Base-by-base conservation (phyloP, 1,140 invertebrate genomes). In the Caenorhabditis latens region DNA sequence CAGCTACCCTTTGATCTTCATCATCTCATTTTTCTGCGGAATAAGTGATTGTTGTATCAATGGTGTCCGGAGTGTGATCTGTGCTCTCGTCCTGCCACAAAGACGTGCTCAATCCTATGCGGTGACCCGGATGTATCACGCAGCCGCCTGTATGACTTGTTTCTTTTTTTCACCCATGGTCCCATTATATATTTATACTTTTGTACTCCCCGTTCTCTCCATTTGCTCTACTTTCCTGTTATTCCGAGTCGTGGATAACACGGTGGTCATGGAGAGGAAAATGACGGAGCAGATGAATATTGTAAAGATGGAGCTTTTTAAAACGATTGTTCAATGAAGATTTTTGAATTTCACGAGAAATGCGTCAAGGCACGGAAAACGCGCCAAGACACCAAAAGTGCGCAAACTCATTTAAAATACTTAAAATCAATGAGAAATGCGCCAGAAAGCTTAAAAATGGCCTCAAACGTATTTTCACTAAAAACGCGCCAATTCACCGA, bases 1-100 rank as follows among this genome's bases (percentile, higher is more conserved):
- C 43, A 84, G 71, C 19, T 79, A 79, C 21, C 71, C 71, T 5
- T 11, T 79, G 11, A 50, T 79, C 48, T 79, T 79, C 71, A 32
- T 53, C 8, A 48, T 79, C 21, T n/a, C 46, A 6, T 50, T 79
- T 4, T 50, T 79, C 46, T 50, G 43, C n/a, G 71, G 71, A 79
- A 53, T 79, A 4, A 53, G 71, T 21, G 71, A 79, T 79, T 79
- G 71, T n/a, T 79, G 71, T 53, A 50, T 79, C 6, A 79, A 79
- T n/a, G 42, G 71, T 21, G 43, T 21, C 6, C 4, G 71, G 4
- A 50, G 46, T 53, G 71, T 79, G 2, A 79, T 79, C 46, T 79
- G 71, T 43, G n/a, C 71, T 3, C 9, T 79, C 16, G 71, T 79
- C 19, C 43, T 79, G 71, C 71, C 71, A 9, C 42, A 43, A 43